phyloP scores from a whole-genome alignment of 2,797 vertebrate genomes.

The Eulemur albifrons region DNA sequence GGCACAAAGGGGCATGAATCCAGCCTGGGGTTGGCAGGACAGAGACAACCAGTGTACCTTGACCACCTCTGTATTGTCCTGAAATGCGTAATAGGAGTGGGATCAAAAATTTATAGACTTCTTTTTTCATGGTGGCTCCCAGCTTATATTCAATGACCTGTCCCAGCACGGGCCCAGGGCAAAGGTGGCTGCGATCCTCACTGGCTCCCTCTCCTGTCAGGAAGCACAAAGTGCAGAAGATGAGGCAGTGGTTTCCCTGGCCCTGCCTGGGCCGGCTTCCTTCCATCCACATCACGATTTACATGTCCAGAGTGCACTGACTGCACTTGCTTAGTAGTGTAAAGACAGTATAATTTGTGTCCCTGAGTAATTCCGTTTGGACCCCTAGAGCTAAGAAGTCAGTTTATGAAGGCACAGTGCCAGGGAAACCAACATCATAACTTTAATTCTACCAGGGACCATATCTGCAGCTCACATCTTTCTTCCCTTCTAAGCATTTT shows the following conservation, averaged over 20 bases:
- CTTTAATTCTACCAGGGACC: neutral
- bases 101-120: neutral
- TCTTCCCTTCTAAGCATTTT: no score
- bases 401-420: neutral
- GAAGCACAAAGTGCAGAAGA: neutral
- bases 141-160: neutral
- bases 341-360: neutral
- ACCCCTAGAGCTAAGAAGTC: neutral
- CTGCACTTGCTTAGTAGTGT: neutral
- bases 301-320: neutral
- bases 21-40: neutral
- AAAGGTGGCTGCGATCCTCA: neutral
- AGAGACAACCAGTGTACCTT: neutral
- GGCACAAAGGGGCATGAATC: neutral
- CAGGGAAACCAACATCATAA: neutral
- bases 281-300: neutral
- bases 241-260: neutral
- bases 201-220: neutral
- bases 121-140: neutral
- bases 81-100: constrained; percentile 6
- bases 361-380: neutral
- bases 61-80: neutral
- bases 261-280: neutral
- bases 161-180: neutral
- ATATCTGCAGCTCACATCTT: neutral